phyloP scores from a whole-genome alignment of 2,797 vertebrate species.

The Anisognathus igniventris region DNA sequence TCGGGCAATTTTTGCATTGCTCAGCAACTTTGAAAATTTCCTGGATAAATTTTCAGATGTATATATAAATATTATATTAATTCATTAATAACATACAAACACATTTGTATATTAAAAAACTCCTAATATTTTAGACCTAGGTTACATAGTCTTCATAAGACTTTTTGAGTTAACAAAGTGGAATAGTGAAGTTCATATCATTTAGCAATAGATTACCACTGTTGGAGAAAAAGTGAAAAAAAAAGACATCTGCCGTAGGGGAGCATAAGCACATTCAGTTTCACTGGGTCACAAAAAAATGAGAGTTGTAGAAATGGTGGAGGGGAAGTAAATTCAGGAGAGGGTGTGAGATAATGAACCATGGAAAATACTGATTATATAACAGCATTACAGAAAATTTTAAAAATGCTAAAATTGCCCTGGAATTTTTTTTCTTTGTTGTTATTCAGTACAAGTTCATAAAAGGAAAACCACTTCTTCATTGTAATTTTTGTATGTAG shows the following conservation, averaged over 20 bases:
- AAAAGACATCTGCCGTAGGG: background rate
- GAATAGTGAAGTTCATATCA: slow-evolving; percentile 48
- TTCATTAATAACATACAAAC: background rate
- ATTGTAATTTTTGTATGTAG: background rate
- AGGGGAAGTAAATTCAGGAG: background rate
- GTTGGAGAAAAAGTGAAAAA: background rate
- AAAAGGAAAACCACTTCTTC: background rate
- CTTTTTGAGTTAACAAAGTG: slow-evolving; percentile 40
- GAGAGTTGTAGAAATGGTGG: background rate
- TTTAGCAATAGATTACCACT: slow-evolving; percentile 29
- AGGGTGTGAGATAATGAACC: background rate
- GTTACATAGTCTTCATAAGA: slow-evolving; percentile 13
- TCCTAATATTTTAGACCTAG: slow-evolving; percentile 20
- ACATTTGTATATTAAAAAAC: background rate
- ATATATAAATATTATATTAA: slow-evolving; percentile 31
- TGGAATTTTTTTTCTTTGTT: background rate
- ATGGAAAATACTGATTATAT: background rate
- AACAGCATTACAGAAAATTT: background rate
- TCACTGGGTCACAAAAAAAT: background rate
- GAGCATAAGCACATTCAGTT: background rate
- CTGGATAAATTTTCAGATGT: slow-evolving; percentile 5
- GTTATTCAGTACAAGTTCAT: background rate
- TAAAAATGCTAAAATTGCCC: background rate
- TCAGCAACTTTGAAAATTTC: slow-evolving; percentile 18
- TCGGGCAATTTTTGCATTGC: background rate